phyloP scores from a whole-genome alignment of 2,113 vertebrate genomes.

The Megaptera novaeangliae region DNA sequence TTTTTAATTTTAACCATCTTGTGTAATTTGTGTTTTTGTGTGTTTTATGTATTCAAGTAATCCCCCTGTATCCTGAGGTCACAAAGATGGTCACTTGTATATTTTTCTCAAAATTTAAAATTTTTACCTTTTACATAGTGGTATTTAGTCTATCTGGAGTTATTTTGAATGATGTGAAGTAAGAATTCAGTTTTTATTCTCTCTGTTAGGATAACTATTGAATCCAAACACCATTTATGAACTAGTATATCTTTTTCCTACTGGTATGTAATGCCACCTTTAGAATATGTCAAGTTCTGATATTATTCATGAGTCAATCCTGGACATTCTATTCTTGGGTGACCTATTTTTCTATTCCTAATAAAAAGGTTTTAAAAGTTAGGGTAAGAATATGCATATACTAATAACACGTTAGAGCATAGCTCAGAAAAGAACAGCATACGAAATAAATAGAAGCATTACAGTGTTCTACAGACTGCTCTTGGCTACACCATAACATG shows the following conservation, averaged over 20 bases:
- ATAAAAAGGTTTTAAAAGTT: not conserved
- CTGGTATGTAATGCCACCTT: not conserved
- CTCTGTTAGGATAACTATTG: not conserved
- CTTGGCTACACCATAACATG: not conserved
- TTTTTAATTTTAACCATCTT: not conserved
- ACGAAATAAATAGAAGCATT: not conserved
- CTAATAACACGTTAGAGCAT: not conserved
- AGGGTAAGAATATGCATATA: not conserved
- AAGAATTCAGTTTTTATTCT: not conserved
- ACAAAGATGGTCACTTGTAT: not conserved
- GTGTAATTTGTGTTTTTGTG: not conserved
- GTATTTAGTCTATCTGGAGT: not conserved
- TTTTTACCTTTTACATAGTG: not conserved
- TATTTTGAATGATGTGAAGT: not conserved
- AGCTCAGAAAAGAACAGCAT: not conserved
- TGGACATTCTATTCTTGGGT: not conserved
- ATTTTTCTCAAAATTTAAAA: not conserved
- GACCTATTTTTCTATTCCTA: not conserved
- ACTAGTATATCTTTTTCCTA: not conserved
- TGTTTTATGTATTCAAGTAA: not conserved
- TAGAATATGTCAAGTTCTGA: not conserved
- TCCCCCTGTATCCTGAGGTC: not conserved
- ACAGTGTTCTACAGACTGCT: not conserved
- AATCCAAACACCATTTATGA: not conserved
- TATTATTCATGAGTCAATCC: not conserved